phyloP scores from a whole-genome alignment of 2,797 vertebrate genomes.

The Sciurus vulgaris region DNA sequence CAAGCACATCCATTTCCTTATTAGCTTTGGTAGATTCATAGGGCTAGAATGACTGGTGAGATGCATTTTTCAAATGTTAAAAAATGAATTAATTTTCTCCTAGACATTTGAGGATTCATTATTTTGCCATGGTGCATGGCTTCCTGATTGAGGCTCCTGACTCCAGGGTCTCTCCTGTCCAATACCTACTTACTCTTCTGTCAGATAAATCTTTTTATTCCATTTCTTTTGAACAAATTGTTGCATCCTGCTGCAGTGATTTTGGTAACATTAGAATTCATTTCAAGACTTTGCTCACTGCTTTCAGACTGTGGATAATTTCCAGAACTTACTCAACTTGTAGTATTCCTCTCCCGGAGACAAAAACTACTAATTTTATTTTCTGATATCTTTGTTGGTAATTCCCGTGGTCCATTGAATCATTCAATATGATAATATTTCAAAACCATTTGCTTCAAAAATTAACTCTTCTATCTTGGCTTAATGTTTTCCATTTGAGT shows the following conservation, averaged over 20 bases:
- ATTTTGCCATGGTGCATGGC: neutral
- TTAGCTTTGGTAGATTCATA: neutral
- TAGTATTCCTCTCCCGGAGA: neutral
- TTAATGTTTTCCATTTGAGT: neutral
- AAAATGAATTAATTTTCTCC: slow-evolving; percentile 8
- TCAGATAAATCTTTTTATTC: slow-evolving; percentile 18
- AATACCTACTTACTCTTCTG: neutral
- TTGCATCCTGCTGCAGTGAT: neutral
- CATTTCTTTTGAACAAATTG: neutral
- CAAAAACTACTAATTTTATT: slow-evolving; percentile 41
- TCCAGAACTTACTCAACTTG: neutral
- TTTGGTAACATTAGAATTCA: slow-evolving; percentile 1
- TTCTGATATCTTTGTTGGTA: neutral
- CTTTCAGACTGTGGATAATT: slow-evolving; percentile 57
- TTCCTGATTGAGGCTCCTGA: neutral
- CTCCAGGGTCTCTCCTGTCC: neutral
- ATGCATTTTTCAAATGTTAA: neutral
- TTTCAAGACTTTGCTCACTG: neutral
- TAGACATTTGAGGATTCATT: neutral
- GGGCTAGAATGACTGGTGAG: neutral
- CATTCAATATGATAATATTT: neutral
- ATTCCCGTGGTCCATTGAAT: neutral
- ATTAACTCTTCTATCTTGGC: neutral
- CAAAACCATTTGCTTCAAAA: slow-evolving; percentile 57
- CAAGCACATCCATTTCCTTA: neutral